Evolutionary conservation across 2,888 invertebrate genomes (phyloP), one percentile per base, ranked within the genome.

Genomic region (Dascillus cervinus): DNA sequence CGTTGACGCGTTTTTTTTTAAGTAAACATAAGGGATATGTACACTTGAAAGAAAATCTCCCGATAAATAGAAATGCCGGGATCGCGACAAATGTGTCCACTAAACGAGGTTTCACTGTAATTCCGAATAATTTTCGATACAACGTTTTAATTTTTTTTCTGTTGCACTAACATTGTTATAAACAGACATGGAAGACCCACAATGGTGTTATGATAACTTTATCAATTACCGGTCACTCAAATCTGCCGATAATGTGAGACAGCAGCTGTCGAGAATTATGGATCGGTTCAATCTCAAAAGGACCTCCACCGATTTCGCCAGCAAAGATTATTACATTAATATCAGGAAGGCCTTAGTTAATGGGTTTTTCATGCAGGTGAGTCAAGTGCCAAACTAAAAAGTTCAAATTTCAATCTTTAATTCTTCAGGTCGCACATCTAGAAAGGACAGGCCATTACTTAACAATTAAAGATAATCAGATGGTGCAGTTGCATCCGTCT

Each of bases 191-290:
- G 98, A 98, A 67, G 97, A 97, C 66, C 88, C 92, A 0, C 91
- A 95, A 65, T 99, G 98, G 98, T 98, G 97, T 63, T 98, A 96
- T 57, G 96, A 98, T 61, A 98, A 99, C 70, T 99, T 97, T 64
- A 87, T 99, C 47, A 98, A 98, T 75, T 98, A 90, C 69, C 81
- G 98, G 44, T 95, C 97, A 0, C 71, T 99, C 38, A 98, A 98
- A 66, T 95, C 94, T 19, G 97, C 96, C 0, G 98, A 99, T 66
- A 97, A 98, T 64, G 97, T 99, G 4, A 74, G 98, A 3, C 89
- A 92, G 52, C 98, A 99, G 58, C 72, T 99, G 55, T 90, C 94
- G 20, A 74, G 97, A 50, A 97, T 98, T 50, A 99, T 99, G 98
- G 98, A 99, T 65, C 78, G 95, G 48, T 96, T 97, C 64, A 85